Conservation (phyloP, 2,113 vertebrate genomes). For the Clupea harengus region DNA sequence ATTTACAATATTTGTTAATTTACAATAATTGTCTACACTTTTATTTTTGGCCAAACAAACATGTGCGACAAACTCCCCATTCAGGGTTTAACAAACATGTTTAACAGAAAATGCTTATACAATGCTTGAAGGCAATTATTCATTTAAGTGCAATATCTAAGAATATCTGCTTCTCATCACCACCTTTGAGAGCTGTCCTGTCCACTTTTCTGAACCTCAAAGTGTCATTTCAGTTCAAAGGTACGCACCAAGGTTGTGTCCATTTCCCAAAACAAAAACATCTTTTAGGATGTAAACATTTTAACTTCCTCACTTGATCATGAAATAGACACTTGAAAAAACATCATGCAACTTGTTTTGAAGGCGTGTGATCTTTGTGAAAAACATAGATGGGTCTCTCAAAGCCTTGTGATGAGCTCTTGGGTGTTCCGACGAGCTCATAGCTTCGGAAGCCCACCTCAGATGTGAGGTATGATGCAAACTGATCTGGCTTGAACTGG, state of each 20-base stretch:
- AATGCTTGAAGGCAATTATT: not conserved
- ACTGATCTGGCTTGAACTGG: conserved; percentile 82
- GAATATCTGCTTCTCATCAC: not conserved
- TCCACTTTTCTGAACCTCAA: not conserved
- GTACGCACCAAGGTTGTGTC: not conserved
- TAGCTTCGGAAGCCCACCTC: conserved; percentile 86
- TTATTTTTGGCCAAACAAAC: too few relatives aligned
- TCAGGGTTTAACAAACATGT: not conserved
- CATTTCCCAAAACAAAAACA: not conserved
- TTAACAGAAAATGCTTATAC: not conserved
- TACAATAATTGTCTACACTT: too few relatives aligned
- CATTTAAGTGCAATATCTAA: not conserved
- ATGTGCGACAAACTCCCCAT: not conserved
- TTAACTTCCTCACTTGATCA: not conserved
- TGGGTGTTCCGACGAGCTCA: conserved; percentile 79
- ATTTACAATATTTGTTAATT: too few relatives aligned
- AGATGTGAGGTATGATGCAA: conserved; percentile 77
- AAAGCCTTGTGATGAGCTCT: conserved; percentile 80
- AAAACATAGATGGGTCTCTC: conserved; percentile 84
- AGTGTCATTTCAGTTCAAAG: not conserved
- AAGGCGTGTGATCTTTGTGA: conserved; percentile 72
- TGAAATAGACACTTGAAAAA: not conserved
- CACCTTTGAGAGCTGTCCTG: not conserved
- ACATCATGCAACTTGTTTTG: conserved; percentile 15
- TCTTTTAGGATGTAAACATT: not conserved